Conservation (phyloP, 2,113 vertebrate genomes). For the Callionymus lyra region DNA sequence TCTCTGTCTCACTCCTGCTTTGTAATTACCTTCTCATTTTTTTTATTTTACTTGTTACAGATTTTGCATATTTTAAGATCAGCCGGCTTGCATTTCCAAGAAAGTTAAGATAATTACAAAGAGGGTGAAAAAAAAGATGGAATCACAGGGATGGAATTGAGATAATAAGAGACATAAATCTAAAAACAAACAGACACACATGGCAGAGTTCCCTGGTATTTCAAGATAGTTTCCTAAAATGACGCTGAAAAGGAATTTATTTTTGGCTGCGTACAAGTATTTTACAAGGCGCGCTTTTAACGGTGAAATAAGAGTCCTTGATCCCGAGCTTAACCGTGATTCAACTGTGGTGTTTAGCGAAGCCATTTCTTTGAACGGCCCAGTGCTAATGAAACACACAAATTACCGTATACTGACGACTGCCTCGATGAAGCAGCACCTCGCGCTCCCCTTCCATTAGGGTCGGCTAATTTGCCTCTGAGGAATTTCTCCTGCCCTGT, state of each 20-base stretch:
- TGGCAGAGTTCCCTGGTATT: too few relatives aligned
- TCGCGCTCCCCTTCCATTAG: conserved; percentile 46
- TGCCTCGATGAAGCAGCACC: conserved; percentile 44
- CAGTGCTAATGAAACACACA: conserved; percentile 44
- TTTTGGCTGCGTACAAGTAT: too few relatives aligned
- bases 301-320: too few relatives aligned
- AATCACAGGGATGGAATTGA: conserved; percentile 13
- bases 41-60: conserved; percentile 36
- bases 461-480: conserved; percentile 51
- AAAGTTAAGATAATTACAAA: conserved; percentile 52
- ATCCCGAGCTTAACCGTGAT: too few relatives aligned
- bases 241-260: too few relatives aligned
- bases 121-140: conserved; percentile 13
- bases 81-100: conserved; percentile 36
- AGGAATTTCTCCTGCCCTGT: conserved; percentile 45
- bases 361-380: conserved; percentile 39
- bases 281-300: too few relatives aligned
- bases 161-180: conserved; percentile 1
- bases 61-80: conserved; percentile 11
- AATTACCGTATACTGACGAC: conserved; percentile 52
- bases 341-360: conserved; percentile 1
- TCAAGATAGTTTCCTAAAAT: too few relatives aligned
- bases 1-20: conserved; percentile 29
- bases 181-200: neutral
- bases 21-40: conserved; percentile 37